Evolutionary conservation across 2,113 vertebrate species (phyloP), one percentile per base, ranked within the genome.

Genomic region (Aptenodytes forsteri): DNA sequence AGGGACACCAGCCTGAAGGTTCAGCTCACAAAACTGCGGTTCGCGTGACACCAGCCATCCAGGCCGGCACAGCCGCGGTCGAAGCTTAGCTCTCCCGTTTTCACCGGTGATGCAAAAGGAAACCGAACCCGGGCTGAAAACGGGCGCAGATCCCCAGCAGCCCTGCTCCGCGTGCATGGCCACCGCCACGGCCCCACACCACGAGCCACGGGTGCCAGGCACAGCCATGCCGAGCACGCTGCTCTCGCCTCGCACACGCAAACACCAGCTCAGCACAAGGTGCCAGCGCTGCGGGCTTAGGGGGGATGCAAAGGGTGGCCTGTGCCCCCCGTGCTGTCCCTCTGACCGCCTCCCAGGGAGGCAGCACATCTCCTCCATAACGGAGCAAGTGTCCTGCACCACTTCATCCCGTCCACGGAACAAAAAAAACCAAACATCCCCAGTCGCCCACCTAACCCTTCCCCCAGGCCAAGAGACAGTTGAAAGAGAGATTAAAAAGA

Each of bases 401-500:
- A 1, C 34, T 71, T 47, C 0, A 1, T 59, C n/a, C 38, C 16
- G 14, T 36, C 76, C 40, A 16, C 2, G 0, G 40, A 38, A 17
- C 4, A 16, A 59, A 72, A n/a, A 21, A 44, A 30, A 65, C 3
- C 4, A 34, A 26, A 71, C 25, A 38, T 27, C n/a, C n/a, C 46
- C 30, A 15, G 17, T 18, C 55, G 38, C 40, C 5, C 62, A 11
- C 30, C 47, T 13, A 59, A 85, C 58, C 71, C 77, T 52, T 36
- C 55, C 30, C 56, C 13, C 20, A 25, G 59, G 78, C 49, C 49
- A 42, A 46, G 72, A 54, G 91, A 55, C 4, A 22, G 94, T 90
- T 95, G 87, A 95, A 65, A 44, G 38, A 49, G 82, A 79, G 94
- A 93, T 95, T 93, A 87, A 93, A 90, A 59, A 70, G 83, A 91